Evolutionary conservation across 2,797 vertebrate species (phyloP), one percentile per base, ranked within the genome.

Genomic region (Esox masquinongy): DNA sequence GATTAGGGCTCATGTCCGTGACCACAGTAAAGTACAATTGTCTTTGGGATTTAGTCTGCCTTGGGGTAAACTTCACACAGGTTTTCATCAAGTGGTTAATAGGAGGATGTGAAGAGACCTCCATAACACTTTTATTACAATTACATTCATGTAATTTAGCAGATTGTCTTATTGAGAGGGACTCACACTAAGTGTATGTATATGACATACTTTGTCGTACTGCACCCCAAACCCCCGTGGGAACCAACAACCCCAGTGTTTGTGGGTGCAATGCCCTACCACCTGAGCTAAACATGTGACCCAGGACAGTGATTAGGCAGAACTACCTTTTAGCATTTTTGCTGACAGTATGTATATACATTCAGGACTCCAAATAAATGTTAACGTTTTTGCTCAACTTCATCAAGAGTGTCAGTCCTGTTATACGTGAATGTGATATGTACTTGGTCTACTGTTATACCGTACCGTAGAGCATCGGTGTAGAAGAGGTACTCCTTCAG

Each of bases 401-500:
- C 7, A 39, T 39, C 36, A 34, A 34, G 36, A 8, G 4, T 39
- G 36, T 39, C 36, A 39, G 36, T 39, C 2, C 36, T 39, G 2
- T 8, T 39, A 11, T 47, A 4, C 11, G 43, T 47, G 9, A 61
- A 12, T 0, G 22, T 61, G 22, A 61, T 12, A 61, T 11, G 4
- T 61, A 24, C 56, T 26, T 59, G 56, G 56, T 59, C 2, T 59
- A 59, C 56, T n/a, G 19, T 59, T 8, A 22, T 59, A 24, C 11
- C 22, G n/a, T 83, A 99, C 98, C 97, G 90, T 51, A 99, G 89
- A 31, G 97, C 95, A 24, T 99, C 97, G 17, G 97, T 95, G 82
- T 98, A 99, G 89, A 97, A 98, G 26, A 98, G 94, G 85, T 99
- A 99, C 70, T 99, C 97, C 85, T 99, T 99, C 85, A 99, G 92